Evolutionary conservation across 2,113 vertebrate genomes (phyloP), one percentile per base, ranked within the genome.

Genomic region (Pholis gunnellus): DNA sequence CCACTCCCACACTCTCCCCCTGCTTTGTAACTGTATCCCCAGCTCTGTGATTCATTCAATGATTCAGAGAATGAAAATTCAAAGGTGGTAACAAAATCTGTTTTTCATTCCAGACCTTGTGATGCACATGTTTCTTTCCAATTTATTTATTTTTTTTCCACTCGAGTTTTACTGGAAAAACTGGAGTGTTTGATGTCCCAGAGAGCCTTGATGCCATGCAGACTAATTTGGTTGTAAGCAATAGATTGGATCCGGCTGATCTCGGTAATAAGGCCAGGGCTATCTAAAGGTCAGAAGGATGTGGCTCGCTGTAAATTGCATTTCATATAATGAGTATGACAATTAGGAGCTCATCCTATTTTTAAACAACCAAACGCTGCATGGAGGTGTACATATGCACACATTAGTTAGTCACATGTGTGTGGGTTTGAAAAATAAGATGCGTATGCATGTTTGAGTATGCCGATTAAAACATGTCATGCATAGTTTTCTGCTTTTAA

Each of bases 211-310:
- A 91, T 92, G 79, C 81, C 87, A 81, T 76, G 83, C 82, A 84
- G 83, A 80, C 84, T 92, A 92, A 89, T 93, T 88, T 77, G 87
- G 86, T 88, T 78, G 82, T 82, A 81, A 84, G 87, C 70, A 87
- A 66, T 74, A 87, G 90, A 89, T 92, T 89, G 76, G 82, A 92
- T 89, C 84, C 79, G 78, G 84, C 87, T 87, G 88, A 92, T 88
- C 63, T 86, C 22, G 9, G 83, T 81, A 90, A 91, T 87, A 82
- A 88, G 75, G 63, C 81, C 40, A 34, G 42, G 64, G 82, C 84
- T 91, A 82, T 86, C 83, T 91, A 82, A 89, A 88, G 91, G 89
- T 88, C 81, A 90, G 78, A 72, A 75, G 93, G 89, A 93, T 89
- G 89, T 89, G 88, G 90, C 52, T 87, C 34, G 67, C 71, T 87